Percentiles rank a stretch among this genome's conserved stretches.
These are phyloP conservation scores for Leucosticte australis DNA, from an alignment of 2,113 vertebrate genomes.

Conservation along the genomic window DNA sequence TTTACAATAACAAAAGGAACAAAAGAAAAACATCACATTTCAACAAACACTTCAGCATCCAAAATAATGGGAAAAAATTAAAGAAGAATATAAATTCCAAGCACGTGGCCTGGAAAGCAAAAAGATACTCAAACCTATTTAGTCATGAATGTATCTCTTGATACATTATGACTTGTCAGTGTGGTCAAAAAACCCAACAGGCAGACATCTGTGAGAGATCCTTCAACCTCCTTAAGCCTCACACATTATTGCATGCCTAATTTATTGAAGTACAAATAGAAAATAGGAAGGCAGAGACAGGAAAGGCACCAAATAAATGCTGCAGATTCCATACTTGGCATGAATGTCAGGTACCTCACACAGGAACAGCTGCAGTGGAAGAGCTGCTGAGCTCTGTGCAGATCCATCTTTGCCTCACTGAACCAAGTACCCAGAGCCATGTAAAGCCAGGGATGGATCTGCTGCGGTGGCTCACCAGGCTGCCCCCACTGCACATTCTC, in stretches of 20 bases:
- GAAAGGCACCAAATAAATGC: neutral
- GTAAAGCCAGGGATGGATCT: neutral
- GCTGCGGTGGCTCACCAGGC: neutral
- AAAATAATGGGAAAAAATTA: neutral
- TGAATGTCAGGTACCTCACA: accelerated
- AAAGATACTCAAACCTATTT: neutral
- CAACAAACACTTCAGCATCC: neutral
- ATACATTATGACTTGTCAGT: neutral
- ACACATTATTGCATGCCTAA: neutral
- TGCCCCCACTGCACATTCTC: neutral
- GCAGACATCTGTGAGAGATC: neutral
- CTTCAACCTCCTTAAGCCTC: neutral
- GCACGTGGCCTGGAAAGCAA: neutral
- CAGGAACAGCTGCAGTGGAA: neutral
- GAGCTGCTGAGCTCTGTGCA: neutral
- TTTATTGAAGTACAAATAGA: neutral
- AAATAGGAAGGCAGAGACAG: neutral
- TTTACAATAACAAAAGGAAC: neutral
- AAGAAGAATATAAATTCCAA: neutral
- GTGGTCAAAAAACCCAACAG: neutral
- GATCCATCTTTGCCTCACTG: neutral
- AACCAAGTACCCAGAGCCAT: accelerated
- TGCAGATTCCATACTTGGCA: neutral
- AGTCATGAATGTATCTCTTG: neutral
- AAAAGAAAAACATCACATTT: neutral